phyloP scores from a whole-genome alignment of 2,797 vertebrate genomes.

The Lepus oiostolus region DNA sequence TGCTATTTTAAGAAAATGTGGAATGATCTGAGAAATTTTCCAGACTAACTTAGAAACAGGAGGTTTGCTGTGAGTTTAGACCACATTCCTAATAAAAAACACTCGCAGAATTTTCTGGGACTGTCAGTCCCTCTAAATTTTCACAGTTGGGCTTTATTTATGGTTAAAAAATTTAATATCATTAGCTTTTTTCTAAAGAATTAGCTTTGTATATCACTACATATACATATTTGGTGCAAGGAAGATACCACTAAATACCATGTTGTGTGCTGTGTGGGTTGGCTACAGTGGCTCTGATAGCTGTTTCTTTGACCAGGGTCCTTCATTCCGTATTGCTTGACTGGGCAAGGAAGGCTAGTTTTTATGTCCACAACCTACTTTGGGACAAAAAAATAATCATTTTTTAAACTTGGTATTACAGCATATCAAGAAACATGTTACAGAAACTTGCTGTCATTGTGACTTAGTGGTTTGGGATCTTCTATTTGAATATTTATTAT shows the following conservation, averaged over 20 bases:
- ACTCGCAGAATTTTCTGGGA: not conserved
- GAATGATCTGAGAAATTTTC: conserved; percentile 41
- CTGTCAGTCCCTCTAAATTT: not conserved
- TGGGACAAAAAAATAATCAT: not conserved
- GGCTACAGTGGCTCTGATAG: not conserved
- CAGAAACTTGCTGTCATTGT: conserved; percentile 16
- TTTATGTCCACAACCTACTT: not conserved
- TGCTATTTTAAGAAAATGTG: conserved; percentile 38
- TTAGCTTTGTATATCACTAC: not conserved
- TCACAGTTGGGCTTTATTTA: not conserved
- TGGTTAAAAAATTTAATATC: not conserved
- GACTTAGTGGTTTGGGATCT: conserved; percentile 29
- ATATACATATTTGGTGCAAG: not conserved
- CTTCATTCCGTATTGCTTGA: not conserved
- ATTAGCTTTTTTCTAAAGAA: not conserved
- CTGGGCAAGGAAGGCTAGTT: conserved; percentile 24
- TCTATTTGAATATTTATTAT: conserved; percentile 38
- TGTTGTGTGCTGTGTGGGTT: not conserved
- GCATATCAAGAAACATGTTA: not conserved
- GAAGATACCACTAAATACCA: not conserved
- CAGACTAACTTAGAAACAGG: not conserved
- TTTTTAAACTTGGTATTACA: conserved; percentile 55
- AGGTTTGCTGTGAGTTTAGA: conserved; percentile 10
- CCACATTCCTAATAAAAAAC: conserved; percentile 3
- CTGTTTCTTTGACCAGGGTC: not conserved